Percentiles rank a stretch among this genome's conserved stretches.
Conservation (phyloP, 2,888 invertebrate genomes). For the Amphimallon solstitiale region DNA sequence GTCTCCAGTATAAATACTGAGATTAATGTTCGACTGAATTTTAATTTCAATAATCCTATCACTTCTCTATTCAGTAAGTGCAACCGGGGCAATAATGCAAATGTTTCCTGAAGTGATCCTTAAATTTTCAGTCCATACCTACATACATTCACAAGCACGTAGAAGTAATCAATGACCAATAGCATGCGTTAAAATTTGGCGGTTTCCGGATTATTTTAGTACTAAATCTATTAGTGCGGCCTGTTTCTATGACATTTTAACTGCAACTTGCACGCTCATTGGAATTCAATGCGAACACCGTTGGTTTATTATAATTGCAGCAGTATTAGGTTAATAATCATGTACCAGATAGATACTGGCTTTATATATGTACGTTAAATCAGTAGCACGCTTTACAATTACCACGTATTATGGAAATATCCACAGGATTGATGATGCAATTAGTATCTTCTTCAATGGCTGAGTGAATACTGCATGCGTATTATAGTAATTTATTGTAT, state of each 20-base stretch:
- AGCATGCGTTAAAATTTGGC: conserved; percentile 38
- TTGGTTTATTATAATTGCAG: conserved; percentile 31
- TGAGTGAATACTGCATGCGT: too few species aligned
- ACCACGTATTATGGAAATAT: background rate
- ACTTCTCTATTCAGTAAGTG: too few species aligned
- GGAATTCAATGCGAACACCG: conserved; percentile 16
- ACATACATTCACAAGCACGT: background rate
- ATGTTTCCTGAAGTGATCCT: too few species aligned
- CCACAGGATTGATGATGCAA: too few species aligned
- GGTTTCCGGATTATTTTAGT: conserved; percentile 46
- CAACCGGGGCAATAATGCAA: too few species aligned
- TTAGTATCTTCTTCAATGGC: too few species aligned
- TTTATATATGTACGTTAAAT: conserved; percentile 2
- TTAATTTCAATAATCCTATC: too few species aligned
- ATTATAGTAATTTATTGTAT: too few species aligned
- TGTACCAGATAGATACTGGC: conserved; percentile 9
- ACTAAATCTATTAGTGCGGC: conserved; percentile 42
- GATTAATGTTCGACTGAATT: too few species aligned
- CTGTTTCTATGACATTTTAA: conserved; percentile 40
- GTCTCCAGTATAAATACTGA: too few species aligned
- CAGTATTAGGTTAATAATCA: conserved; percentile 21
- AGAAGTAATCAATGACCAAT: conserved; percentile 23
- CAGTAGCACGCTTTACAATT: conserved; percentile 4
- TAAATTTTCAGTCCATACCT: background rate
- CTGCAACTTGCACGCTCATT: conserved; percentile 32